phyloP scores from a whole-genome alignment of 1,140 invertebrate species.

The Ips typographus region DNA sequence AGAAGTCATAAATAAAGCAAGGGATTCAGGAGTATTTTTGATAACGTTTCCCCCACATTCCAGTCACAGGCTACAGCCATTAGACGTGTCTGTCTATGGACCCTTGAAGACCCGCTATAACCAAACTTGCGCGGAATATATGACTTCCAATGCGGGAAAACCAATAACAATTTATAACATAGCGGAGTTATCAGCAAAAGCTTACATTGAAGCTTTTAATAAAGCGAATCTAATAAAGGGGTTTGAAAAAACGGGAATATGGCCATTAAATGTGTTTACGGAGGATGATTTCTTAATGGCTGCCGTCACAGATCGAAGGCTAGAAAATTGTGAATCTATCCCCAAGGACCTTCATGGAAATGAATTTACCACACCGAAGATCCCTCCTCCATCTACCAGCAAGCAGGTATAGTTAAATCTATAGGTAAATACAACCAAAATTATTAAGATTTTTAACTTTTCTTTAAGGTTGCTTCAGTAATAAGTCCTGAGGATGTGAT shows the following conservation, averaged over 20 bases:
- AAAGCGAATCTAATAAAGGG: conserved; percentile 17
- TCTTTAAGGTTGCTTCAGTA: no score
- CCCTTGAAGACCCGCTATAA: conserved; percentile 49
- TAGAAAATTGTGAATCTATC: no score
- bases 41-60: conserved; percentile 50
- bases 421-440: no score
- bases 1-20: conserved; percentile 40
- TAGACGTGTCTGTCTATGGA: conserved; percentile 49
- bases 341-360: no score
- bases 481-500: not conserved
- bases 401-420: no score
- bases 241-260: conserved; percentile 6
- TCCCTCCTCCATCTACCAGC: no score
- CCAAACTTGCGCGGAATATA: conserved; percentile 16
- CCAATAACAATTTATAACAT: conserved; percentile 15
- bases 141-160: conserved; percentile 12
- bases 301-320: not conserved
- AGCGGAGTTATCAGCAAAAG: conserved; percentile 5
- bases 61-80: conserved; percentile 26
- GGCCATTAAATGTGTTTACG: not conserved
- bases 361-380: no score
- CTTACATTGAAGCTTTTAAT: conserved; percentile 9
- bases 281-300: not conserved
- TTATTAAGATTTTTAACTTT: no score
- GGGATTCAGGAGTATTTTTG: conserved; percentile 48